Percentiles rank a stretch among this genome's conserved stretches.
Evolutionary conservation across 2,113 vertebrate genomes (phyloP).

Genomic region (Leucopternis melanops): DNA sequence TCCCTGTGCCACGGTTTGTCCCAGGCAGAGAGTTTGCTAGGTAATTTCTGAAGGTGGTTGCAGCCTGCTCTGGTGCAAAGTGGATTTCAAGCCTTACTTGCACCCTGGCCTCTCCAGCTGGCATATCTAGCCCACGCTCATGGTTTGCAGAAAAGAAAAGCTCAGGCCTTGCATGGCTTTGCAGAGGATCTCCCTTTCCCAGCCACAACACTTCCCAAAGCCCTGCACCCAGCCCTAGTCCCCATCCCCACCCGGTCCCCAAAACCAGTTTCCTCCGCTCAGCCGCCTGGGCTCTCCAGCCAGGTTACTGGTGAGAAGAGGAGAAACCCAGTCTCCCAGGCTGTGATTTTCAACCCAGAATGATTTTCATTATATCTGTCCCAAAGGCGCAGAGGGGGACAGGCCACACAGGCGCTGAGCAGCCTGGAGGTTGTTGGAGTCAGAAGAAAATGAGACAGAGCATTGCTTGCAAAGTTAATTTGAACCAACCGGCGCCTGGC

Average conservation of each 20-base stretch:
- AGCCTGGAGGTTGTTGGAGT: background rate
- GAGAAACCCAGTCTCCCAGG: background rate
- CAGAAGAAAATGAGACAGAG: constrained; percentile 10
- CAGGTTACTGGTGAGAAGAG: background rate
- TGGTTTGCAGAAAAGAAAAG: background rate
- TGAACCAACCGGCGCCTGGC: constrained; percentile 1
- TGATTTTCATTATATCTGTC: constrained; percentile 13
- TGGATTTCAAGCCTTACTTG: background rate
- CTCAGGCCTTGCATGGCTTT: background rate
- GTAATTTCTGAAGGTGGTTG: background rate
- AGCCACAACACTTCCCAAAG: background rate
- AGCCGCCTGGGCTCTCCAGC: background rate
- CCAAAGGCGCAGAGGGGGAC: background rate
- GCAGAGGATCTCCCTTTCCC: background rate
- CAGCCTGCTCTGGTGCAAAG: background rate
- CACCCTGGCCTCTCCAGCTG: fast-evolving
- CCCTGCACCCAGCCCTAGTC: background rate
- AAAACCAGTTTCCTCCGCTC: constrained; percentile 13
- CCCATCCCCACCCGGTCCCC: background rate
- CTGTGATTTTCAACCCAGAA: background rate
- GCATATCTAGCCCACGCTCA: fast-evolving
- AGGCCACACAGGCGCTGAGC: constrained; percentile 41
- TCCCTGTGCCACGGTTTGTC: background rate
- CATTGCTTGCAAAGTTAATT: constrained; percentile 14
- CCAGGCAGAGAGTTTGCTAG: background rate